Evolutionary conservation across 2,797 vertebrate species (phyloP).

Genomic region (Rhabdophis nuchalis): DNA sequence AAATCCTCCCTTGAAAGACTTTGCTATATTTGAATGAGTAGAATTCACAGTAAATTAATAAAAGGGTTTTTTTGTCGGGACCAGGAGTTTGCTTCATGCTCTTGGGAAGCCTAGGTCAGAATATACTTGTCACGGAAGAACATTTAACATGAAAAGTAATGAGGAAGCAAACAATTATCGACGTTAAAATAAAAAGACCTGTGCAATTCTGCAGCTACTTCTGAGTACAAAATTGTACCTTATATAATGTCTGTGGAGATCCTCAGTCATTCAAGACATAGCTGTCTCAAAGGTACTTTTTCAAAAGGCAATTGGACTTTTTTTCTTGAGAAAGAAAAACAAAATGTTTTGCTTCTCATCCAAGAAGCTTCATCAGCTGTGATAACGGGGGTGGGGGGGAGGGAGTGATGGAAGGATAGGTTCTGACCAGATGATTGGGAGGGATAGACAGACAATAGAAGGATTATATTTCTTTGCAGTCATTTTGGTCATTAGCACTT

Average conservation of each 20-base stretch:
- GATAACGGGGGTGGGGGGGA: not conserved
- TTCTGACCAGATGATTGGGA: not conserved
- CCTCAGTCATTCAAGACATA: not conserved
- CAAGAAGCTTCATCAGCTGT: not conserved
- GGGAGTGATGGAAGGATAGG: not conserved
- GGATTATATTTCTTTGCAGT: not conserved
- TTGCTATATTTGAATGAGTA: too few relatives aligned
- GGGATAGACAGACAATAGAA: not conserved
- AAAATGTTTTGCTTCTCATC: not conserved
- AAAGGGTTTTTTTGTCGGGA: too few relatives aligned
- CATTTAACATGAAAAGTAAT: constrained; percentile 14
- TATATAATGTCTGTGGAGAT: constrained; percentile 25
- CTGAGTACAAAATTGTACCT: constrained; percentile 28
- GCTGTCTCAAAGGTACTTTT: not conserved
- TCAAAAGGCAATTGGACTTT: not conserved
- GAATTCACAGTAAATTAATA: too few relatives aligned
- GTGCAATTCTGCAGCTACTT: not conserved
- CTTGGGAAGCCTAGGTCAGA: too few relatives aligned
- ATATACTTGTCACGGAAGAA: not conserved
- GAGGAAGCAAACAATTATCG: not conserved
- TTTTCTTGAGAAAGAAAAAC: not conserved
- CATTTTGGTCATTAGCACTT: not conserved
- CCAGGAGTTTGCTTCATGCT: too few relatives aligned
- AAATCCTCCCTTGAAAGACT: too few relatives aligned
- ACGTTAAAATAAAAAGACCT: not conserved